Conservation (phyloP, 2,113 vertebrate species). For the Bubo blakistoni region DNA sequence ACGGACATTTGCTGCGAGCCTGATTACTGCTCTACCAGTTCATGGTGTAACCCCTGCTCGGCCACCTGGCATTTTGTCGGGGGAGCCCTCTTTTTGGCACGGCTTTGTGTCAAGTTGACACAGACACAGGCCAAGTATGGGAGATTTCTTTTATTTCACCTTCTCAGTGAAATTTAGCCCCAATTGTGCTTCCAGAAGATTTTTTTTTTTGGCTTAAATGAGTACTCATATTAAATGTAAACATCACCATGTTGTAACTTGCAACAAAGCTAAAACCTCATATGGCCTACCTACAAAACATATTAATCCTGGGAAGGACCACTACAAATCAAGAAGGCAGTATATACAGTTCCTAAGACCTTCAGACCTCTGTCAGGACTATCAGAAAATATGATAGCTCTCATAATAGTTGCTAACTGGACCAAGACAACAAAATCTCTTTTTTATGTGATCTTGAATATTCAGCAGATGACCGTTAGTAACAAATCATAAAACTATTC, state of each 20-base stretch:
- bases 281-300: not conserved
- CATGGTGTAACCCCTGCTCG: not conserved
- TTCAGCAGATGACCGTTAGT: not conserved
- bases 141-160: not conserved
- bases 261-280: not conserved
- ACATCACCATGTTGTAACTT: not conserved
- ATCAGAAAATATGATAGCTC: not conserved
- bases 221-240: not conserved
- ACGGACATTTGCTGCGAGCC: not conserved
- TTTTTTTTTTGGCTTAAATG: not conserved
- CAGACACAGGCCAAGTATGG: not conserved
- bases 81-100: not conserved
- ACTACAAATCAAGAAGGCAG: not conserved
- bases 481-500: not conserved
- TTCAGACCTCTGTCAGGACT: not conserved
- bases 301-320: not conserved
- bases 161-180: not conserved
- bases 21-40: not conserved
- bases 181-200: accelerated
- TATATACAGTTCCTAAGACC: not conserved
- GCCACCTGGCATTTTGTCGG: not conserved
- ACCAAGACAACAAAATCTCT: not conserved
- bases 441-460: not conserved
- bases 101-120: not conserved
- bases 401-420: not conserved